phyloP scores from a whole-genome alignment of 37 sponge, comb jelly and placozoan genomes.

The Ianthella basta region DNA sequence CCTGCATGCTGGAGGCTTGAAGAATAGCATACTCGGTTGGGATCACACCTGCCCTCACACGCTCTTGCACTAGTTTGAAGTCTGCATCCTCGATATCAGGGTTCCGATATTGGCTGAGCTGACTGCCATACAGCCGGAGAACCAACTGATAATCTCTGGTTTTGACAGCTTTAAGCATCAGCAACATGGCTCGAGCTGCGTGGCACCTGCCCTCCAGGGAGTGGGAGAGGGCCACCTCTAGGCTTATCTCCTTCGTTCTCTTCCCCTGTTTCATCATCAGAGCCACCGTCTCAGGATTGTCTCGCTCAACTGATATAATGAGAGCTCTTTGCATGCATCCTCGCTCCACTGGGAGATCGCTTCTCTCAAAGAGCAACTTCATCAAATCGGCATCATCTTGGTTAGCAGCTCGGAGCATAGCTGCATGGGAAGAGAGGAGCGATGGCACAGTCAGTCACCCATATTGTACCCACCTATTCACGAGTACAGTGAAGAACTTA shows the following conservation, averaged over 20 bases:
- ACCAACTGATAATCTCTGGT: conserved; percentile 36
- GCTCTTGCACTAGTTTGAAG: conserved; percentile 42
- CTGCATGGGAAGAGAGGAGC: neutral
- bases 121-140: conserved; percentile 48
- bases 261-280: conserved; percentile 54
- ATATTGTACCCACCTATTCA: no score
- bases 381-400: conserved; percentile 3
- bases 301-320: conserved; percentile 43
- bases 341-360: conserved; percentile 34
- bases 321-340: conserved; percentile 56
- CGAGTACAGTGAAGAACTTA: no score
- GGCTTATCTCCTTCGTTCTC: neutral
- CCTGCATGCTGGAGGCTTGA: neutral
- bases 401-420: neutral
- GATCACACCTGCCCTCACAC: conserved; percentile 31
- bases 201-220: conserved; percentile 26
- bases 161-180: conserved; percentile 51
- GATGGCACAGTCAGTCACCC: no score
- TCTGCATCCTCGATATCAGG: conserved; percentile 22
- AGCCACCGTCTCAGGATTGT: conserved; percentile 49
- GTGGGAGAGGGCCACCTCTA: conserved; percentile 30
- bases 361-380: neutral
- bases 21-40: conserved; percentile 55
- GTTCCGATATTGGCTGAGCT: neutral
- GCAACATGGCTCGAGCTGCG: conserved; percentile 52